Evolutionary conservation across 2,888 invertebrate genomes (phyloP).

Genomic region (Eugnorisma glareosa): DNA sequence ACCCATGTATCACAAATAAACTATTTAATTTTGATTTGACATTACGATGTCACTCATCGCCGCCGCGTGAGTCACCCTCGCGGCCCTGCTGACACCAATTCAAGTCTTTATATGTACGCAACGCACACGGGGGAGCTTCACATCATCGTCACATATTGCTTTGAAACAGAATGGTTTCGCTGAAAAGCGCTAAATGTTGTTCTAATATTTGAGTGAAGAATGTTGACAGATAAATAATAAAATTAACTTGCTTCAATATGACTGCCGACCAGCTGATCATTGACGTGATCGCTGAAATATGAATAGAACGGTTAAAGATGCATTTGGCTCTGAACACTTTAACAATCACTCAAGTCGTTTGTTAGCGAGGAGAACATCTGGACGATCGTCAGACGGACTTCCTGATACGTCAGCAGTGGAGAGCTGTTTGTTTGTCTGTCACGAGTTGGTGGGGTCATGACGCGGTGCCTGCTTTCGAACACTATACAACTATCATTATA

Average conservation of each 20-base stretch:
- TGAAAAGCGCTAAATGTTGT: neutral
- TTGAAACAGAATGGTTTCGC: neutral
- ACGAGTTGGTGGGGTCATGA: constrained; percentile 9
- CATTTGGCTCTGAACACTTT: constrained; percentile 25
- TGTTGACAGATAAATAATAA: constrained; percentile 1
- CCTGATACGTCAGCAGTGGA: constrained; percentile 25
- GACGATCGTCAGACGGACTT: constrained; percentile 14
- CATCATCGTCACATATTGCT: constrained; percentile 15
- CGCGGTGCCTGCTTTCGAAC: constrained; percentile 3
- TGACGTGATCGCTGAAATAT: neutral
- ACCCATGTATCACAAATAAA: too few species aligned
- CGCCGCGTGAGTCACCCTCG: constrained; percentile 39
- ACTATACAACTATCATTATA: neutral
- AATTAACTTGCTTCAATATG: neutral
- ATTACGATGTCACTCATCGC: constrained; percentile 36
- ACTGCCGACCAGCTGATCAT: constrained; percentile 10
- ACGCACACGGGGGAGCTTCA: constrained; percentile 14
- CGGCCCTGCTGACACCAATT: constrained; percentile 33
- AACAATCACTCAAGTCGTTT: constrained; percentile 25
- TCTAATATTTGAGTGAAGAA: neutral
- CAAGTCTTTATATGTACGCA: constrained; percentile 44
- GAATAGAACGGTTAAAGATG: constrained; percentile 1
- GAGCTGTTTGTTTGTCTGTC: constrained; percentile 17
- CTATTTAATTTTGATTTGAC: too few species aligned
- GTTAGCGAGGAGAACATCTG: constrained; percentile 14